Base-by-base conservation (phyloP, 2,113 vertebrate genomes). In the Silurus meridionalis region DNA sequence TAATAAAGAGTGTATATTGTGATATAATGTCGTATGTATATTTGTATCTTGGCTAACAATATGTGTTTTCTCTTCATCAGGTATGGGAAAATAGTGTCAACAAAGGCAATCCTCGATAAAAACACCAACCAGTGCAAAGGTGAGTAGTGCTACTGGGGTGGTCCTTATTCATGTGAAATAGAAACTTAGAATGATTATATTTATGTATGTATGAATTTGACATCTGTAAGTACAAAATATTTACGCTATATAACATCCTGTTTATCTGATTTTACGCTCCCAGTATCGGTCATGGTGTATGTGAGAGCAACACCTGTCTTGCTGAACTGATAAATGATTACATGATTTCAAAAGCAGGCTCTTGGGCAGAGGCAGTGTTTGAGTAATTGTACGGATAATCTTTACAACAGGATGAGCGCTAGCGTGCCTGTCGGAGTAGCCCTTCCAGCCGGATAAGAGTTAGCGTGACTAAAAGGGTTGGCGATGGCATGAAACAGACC, bases 71-170 rank as follows among this genome's bases (percentile, higher is more conserved):
- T 91, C 19, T 92, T 91, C 93, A 90, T 75, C 93, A 99, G 98
- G 90, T 99, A 98, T 93, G 98, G 98, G 87, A 99, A 99, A 96
- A 99, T 99, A 92, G 97, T 98, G 90, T 99, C 98, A 90, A 99
- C 98, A 88, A 99, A 99, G 96, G 98, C 98, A 94, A 99, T 99
- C 93, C 95, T 99, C 91, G 98, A 99, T 96, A 99, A 99, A 95
- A 99, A 99, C 94, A 99, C 98, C 71, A 99, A 99, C 95, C 98
- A 99, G 87, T 99, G 98, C 93, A 99, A 99, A 98, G 98, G 98
- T 99, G 96, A 93, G 94, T 89, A 48, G 17, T 52, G 17, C 72
- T 89, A 77, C 37, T 77, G 48, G 82, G 79, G 28, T 53, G 8
- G 25, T 66, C 55, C 46, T 19, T 28, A 23, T 67, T 80, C 28